Percentiles rank a stretch among this genome's conserved stretches.
Evolutionary conservation across 2,797 vertebrate genomes (phyloP).

Genomic region (Pseudochirops cupreus): DNA sequence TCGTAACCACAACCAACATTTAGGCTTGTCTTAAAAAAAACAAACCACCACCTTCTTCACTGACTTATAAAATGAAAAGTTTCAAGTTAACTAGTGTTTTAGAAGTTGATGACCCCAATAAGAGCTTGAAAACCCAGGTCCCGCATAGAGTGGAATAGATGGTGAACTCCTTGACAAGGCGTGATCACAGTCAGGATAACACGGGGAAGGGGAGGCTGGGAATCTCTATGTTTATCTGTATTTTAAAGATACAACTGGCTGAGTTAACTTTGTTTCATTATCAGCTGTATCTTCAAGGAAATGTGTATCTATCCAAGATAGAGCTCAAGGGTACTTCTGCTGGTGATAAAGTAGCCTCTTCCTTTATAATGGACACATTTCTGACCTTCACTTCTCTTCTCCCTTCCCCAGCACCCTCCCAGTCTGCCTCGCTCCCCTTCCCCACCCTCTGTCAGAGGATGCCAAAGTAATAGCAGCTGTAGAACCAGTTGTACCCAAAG

Average conservation of each 20-base stretch:
- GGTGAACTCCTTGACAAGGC: background rate
- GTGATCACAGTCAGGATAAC: background rate
- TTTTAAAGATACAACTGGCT: conserved; percentile 6
- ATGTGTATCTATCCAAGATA: conserved; percentile 22
- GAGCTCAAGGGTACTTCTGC: conserved; percentile 22
- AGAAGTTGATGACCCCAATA: conserved; percentile 16
- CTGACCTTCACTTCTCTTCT: background rate
- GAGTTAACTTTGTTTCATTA: conserved; percentile 23
- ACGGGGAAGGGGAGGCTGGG: background rate
- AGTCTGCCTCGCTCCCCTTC: background rate
- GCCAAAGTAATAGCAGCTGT: conserved; percentile 60
- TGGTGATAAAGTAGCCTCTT: conserved; percentile 17
- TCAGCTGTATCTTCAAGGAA: conserved; percentile 35
- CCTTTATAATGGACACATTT: background rate
- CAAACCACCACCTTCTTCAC: background rate
- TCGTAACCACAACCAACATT: background rate
- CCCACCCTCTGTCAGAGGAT: conserved; percentile 22
- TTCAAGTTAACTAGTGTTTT: conserved; percentile 49
- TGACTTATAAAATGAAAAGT: conserved; percentile 50
- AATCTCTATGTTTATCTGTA: background rate
- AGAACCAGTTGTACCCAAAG: conserved; percentile 34
- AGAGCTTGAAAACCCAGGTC: conserved; percentile 36
- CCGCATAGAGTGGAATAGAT: background rate
- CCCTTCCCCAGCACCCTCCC: background rate
- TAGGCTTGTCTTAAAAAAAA: background rate